Evolutionary conservation across 2,797 vertebrate genomes (phyloP).

Genomic region (Heteromormyrus szaboi): DNA sequence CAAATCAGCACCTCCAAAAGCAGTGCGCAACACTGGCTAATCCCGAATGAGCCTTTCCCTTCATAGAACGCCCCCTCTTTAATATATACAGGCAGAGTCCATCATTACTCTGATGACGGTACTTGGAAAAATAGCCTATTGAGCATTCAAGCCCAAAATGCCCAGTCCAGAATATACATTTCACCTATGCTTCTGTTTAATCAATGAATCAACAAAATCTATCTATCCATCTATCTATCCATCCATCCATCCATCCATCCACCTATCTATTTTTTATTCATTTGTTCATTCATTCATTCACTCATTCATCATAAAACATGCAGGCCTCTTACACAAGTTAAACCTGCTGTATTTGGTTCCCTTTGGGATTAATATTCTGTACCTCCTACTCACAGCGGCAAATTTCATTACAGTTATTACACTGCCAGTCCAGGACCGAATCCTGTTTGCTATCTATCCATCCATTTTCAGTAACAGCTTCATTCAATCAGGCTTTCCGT

Average conservation of each 20-base stretch:
- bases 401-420: not conserved
- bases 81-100: not conserved
- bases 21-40: not conserved
- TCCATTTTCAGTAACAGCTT: slow-evolving; percentile 3
- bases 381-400: not conserved
- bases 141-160: not conserved
- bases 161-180: not conserved
- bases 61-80: not conserved
- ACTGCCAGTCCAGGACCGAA: not conserved
- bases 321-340: not conserved
- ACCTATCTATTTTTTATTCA: too few relatives aligned
- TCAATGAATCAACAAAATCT: not conserved
- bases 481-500: not conserved
- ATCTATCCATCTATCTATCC: not conserved
- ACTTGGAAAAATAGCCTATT: not conserved
- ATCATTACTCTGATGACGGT: not conserved
- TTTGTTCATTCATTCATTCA: not conserved
- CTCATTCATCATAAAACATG: not conserved
- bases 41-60: not conserved
- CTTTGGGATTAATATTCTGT: not conserved
- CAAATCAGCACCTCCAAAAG: not conserved
- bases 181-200: not conserved
- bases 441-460: slow-evolving; percentile 2
- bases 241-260: too few relatives aligned
- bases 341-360: not conserved